Evolutionary conservation across 2,888 invertebrate species (phyloP), one percentile per base, ranked within the genome.

Genomic region (Drosophila recens): DNA sequence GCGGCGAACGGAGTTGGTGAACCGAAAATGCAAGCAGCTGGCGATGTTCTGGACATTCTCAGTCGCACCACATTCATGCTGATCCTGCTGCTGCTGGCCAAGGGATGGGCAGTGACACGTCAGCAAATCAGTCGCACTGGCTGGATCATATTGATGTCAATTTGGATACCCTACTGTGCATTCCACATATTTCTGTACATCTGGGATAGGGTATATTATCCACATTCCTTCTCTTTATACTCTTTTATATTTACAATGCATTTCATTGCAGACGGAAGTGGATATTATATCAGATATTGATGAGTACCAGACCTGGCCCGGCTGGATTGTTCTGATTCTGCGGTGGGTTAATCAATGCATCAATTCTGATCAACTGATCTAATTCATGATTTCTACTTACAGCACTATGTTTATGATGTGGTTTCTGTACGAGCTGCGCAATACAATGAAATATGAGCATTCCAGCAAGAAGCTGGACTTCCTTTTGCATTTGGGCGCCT

Each of bases 251-350:
- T 30, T 30, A 30, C 30, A 20, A 10, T 15, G 4, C 62, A 58
- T 73, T 72, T 69, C 70, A 58, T 93, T 94, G 66, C 92, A 98
- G 98, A 97, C 97, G 69, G 98, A 98, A 93, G 97, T 99, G 43
- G 98, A 99, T 92, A 97, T 98, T 54, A 97, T 98, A 82, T 98
- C 98, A 91, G 98, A 99, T 91, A 97, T 98, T 61, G 98, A 98
- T 90, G 98, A 99, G 91, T 99, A 98, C 93, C 98, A 98, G 93
- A 98, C 98, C 0, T 98, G 98, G 97, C 98, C 99, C 0, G 99
- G 99, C 5, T 98, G 98, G 96, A 94, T 98, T 74, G 97, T 98
- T 72, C 94, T 99, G 0, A 95, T 96, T 33, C 95, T 99, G 79
- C 94, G 93, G 93, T 93, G 71, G 4, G 56, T 52, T 0, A 1